phyloP scores from a whole-genome alignment of 2,888 invertebrate genomes.

The Cerastis leucographa region DNA sequence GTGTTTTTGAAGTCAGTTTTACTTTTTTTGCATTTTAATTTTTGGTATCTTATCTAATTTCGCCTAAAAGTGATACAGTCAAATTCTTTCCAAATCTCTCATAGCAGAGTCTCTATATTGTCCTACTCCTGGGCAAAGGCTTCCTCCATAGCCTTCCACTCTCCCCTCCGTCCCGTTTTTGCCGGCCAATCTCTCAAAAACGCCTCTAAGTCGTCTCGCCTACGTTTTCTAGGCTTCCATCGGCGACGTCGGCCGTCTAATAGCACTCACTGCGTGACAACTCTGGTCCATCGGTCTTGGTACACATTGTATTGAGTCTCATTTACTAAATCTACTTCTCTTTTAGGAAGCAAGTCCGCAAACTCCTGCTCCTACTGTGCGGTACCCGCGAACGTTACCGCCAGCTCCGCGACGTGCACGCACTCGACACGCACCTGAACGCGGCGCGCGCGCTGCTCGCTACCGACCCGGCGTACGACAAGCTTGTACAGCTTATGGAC shows the following conservation, averaged over 20 bases:
- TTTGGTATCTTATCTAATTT: background rate
- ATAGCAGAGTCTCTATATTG: background rate
- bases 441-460: constrained; percentile 90
- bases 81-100: background rate
- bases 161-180: no score
- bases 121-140: no score
- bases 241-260: no score
- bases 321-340: background rate
- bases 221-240: no score
- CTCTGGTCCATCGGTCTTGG: no score
- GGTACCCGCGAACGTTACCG: constrained; percentile 99
- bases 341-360: constrained; percentile 95
- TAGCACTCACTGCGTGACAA: no score
- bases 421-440: constrained; percentile 96
- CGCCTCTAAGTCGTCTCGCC: no score
- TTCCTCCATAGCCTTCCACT: no score
- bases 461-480: constrained; percentile 94
- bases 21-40: no score
- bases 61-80: background rate
- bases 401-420: constrained; percentile 97
- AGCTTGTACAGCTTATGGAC: constrained; percentile 98
- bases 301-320: background rate
- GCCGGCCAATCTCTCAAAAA: no score
- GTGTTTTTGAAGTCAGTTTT: no score
- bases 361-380: constrained; percentile 97